Conservation (phyloP, 92 coral and sea anemone genomes). For the Porites evermanni region DNA sequence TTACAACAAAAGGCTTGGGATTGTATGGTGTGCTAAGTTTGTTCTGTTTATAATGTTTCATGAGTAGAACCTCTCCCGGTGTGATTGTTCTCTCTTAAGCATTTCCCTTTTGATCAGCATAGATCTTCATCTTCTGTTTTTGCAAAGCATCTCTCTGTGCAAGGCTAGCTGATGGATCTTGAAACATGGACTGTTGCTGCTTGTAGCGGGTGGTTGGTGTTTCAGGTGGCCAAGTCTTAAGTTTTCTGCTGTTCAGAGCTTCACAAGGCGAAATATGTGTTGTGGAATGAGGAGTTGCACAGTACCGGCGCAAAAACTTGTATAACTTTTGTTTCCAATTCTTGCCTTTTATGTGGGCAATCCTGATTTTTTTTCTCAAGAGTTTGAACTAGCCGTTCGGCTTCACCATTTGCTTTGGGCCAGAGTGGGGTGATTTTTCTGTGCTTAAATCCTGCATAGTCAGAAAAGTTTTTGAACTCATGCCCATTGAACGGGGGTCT, state of each 20-base stretch:
- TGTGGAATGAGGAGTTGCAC: slow-evolving; percentile 58
- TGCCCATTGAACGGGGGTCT: too few relatives aligned
- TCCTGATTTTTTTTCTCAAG: background rate
- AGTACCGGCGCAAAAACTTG: background rate
- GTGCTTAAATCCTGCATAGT: slow-evolving; percentile 56
- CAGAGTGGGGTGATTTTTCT: slow-evolving; percentile 18
- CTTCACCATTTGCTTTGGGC: slow-evolving; percentile 16
- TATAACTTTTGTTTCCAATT: slow-evolving; percentile 51
- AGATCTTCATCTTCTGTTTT: background rate
- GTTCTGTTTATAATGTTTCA: slow-evolving; percentile 51
- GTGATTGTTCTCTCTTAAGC: slow-evolving; percentile 36
- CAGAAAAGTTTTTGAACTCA: slow-evolving; percentile 50
- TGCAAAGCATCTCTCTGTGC: background rate
- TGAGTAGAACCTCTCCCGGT: slow-evolving; percentile 59
- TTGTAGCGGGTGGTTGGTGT: slow-evolving; percentile 6
- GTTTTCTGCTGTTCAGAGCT: too few relatives aligned
- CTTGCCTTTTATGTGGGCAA: slow-evolving; percentile 41
- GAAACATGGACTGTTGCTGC: slow-evolving; percentile 8
- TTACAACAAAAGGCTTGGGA: slow-evolving; percentile 54
- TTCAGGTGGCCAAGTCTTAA: slow-evolving; percentile 31
- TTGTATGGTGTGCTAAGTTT: slow-evolving; percentile 57
- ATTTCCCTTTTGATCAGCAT: slow-evolving; percentile 35
- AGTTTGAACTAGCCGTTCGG: slow-evolving; percentile 8
- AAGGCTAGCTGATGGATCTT: slow-evolving; percentile 11
- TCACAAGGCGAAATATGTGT: slow-evolving; percentile 47